Conservation (phyloP, 2,797 vertebrate species). For the Avahi laniger region DNA sequence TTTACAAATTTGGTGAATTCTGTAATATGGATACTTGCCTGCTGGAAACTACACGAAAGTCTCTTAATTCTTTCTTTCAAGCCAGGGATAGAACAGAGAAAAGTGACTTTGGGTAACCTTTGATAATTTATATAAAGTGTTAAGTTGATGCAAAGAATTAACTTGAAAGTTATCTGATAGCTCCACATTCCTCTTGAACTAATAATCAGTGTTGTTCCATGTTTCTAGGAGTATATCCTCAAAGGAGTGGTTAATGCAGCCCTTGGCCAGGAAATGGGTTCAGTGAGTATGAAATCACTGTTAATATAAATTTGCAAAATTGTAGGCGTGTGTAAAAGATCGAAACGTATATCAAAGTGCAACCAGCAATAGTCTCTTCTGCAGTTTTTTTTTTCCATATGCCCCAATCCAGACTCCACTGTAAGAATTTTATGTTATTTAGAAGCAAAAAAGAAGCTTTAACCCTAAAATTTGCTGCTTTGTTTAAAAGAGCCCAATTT, state of each 20-base stretch:
- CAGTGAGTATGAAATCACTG: conserved; percentile 87
- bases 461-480: conserved; percentile 37
- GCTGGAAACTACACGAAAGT: neutral
- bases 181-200: neutral
- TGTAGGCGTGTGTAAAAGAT: neutral
- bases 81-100: neutral
- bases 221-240: conserved; percentile 94
- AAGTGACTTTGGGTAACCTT: neutral
- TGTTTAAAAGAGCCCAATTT: neutral
- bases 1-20: neutral
- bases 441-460: neutral
- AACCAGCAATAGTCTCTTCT: neutral
- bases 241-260: conserved; percentile 98
- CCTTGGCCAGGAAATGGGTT: conserved; percentile 95
- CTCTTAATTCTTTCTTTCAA: neutral
- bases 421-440: neutral
- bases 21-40: neutral
- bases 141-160: neutral
- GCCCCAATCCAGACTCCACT: neutral
- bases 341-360: neutral
- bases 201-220: conserved; percentile 55
- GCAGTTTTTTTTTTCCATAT: neutral
- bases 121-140: neutral
- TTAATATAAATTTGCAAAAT: conserved; percentile 2
- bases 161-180: neutral